These are phyloP conservation scores for Sus cebifrons DNA, from an alignment of 2,797 vertebrate genomes.

Conservation along the genomic window DNA sequence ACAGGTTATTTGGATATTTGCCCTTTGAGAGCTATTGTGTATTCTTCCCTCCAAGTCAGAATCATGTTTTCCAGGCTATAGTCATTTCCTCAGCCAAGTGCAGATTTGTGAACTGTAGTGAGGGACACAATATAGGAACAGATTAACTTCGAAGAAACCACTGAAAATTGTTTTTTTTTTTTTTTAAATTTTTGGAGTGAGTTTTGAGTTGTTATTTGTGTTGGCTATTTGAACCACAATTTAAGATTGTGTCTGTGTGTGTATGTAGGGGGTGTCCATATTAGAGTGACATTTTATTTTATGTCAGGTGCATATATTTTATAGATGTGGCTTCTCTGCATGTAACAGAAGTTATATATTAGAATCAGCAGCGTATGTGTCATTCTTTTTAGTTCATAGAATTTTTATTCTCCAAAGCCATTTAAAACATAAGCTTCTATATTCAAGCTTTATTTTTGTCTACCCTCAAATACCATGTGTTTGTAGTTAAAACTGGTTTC, in stretches of 20 bases:
- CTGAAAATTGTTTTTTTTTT: neutral
- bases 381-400: conserved; percentile 23
- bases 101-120: conserved; percentile 45
- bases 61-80: neutral
- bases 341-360: neutral
- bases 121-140: neutral
- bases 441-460: neutral
- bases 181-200: neutral
- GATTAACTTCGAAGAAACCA: conserved; percentile 51
- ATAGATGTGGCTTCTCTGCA: neutral
- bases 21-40: conserved; percentile 60
- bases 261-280: neutral
- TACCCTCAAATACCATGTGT: neutral
- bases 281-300: neutral
- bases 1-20: conserved; percentile 58
- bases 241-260: neutral
- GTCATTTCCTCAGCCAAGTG: neutral
- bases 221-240: neutral
- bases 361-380: neutral
- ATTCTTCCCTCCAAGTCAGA: conserved; percentile 21
- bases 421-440: neutral
- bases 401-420: conserved; percentile 53
- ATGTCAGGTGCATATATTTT: neutral
- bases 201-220: neutral
- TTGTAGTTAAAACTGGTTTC: neutral